phyloP scores from a whole-genome alignment of 2,888 invertebrate species.

The Incurvaria masculella region DNA sequence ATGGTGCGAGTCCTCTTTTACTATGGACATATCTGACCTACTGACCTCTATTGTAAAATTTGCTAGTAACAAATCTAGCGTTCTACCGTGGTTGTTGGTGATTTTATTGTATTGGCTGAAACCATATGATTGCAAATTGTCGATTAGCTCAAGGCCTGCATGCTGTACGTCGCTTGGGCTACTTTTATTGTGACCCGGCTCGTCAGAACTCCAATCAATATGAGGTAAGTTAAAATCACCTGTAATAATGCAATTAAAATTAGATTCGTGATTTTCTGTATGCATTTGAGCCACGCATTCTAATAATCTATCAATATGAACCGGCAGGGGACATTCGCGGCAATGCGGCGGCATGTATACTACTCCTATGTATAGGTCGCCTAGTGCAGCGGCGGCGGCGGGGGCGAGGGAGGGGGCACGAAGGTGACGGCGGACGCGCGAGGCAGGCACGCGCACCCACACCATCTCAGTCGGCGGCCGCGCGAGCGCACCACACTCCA shows the following conservation, averaged over 20 bases:
- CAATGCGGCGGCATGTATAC: not conserved
- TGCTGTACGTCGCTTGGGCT: not conserved
- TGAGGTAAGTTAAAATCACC: not conserved
- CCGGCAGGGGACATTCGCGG: not conserved
- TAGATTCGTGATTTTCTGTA: not conserved
- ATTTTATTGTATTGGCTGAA: not conserved
- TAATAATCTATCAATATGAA: not conserved
- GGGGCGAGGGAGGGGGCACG: too few species aligned
- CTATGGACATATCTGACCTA: not conserved
- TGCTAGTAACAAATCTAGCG: not conserved
- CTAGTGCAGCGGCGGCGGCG: not conserved
- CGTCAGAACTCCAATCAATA: not conserved
- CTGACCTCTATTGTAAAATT: not conserved
- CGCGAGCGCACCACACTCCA: not conserved
- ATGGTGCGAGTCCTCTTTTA: not conserved
- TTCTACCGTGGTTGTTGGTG: not conserved
- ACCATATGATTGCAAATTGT: not conserved
- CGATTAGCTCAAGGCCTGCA: not conserved
- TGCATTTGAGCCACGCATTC: not conserved
- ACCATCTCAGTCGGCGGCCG: too few species aligned
- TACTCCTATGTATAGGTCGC: not conserved
- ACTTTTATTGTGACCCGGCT: not conserved
- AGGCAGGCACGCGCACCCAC: too few species aligned
- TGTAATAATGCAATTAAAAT: not conserved
- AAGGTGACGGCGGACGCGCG: too few species aligned